Percentiles rank a stretch among this genome's conserved stretches.
These are phyloP conservation scores for Hylyphantes graminicola DNA, from an alignment of 1,140 invertebrate genomes.

Conservation along the genomic window DNA sequence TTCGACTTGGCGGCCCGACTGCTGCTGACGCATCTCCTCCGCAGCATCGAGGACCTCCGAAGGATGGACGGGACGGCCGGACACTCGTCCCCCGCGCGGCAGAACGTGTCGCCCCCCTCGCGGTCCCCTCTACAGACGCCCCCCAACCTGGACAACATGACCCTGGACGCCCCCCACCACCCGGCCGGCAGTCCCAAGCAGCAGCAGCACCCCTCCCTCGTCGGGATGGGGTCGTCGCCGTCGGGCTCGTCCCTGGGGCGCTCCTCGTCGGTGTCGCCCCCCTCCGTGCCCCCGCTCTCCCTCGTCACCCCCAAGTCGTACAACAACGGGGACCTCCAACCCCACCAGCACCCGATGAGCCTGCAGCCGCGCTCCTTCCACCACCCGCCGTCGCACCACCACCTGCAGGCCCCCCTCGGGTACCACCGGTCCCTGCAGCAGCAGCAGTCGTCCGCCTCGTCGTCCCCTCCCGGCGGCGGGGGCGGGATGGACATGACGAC, in stretches of 20 bases:
- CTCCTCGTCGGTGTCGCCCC: constrained; percentile 45
- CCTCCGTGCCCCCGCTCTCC: constrained; percentile 14
- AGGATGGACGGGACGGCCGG: too few species aligned
- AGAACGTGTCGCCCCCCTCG: constrained; percentile 29
- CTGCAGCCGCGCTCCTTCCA: neutral
- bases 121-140: constrained; percentile 42
- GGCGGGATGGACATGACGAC: constrained; percentile 87
- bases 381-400: constrained; percentile 3
- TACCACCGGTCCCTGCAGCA: constrained; percentile 43
- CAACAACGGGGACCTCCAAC: constrained; percentile 34
- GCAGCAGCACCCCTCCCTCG: neutral
- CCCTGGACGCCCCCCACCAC: constrained; percentile 70
- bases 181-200: constrained; percentile 50
- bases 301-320: constrained; percentile 39
- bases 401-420: constrained; percentile 9
- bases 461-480: constrained; percentile 65
- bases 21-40: constrained; percentile 23
- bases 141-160: constrained; percentile 54
- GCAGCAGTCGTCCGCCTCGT: constrained; percentile 13
- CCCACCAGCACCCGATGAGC: constrained; percentile 15
- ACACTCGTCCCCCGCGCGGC: constrained; percentile 14
- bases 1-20: neutral
- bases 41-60: too few species aligned
- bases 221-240: constrained; percentile 47
- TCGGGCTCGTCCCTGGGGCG: constrained; percentile 46